Percentiles rank a stretch among this genome's conserved stretches.
Evolutionary conservation across 2,888 invertebrate genomes (phyloP).

Genomic region (Helleia helle): DNA sequence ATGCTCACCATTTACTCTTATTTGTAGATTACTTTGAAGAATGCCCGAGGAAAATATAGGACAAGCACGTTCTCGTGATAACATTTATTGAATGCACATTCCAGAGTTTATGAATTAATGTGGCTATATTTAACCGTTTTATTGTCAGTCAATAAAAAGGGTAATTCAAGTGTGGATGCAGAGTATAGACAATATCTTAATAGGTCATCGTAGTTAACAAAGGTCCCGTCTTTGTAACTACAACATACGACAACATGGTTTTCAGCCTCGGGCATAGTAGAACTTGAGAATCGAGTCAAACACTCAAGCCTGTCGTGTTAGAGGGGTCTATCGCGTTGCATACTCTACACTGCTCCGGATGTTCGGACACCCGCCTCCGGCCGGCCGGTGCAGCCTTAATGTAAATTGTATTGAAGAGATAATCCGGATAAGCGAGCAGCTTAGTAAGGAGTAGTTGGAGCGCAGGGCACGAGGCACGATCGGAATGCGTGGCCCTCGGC

Average conservation of each 20-base stretch:
- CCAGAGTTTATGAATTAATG: neutral
- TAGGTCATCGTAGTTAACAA: neutral
- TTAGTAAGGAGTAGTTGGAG: conserved; percentile 38
- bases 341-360: conserved; percentile 39
- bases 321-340: conserved; percentile 16
- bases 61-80: neutral
- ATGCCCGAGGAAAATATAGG: conserved; percentile 9
- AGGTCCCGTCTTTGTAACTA: neutral
- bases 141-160: conserved; percentile 26
- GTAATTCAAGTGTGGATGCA: neutral
- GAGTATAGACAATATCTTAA: neutral
- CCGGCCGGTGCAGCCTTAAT: conserved; percentile 34
- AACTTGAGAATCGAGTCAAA: conserved; percentile 31
- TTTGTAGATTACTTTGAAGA: conserved; percentile 25
- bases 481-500: conserved; percentile 69
- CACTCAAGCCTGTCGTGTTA: conserved; percentile 21
- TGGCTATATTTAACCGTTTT: conserved; percentile 1
- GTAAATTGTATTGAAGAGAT: conserved; percentile 27
- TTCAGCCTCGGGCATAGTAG: conserved; percentile 29
- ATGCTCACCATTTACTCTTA: conserved; percentile 42
- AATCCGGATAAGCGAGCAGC: conserved; percentile 28
- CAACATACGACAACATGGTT: neutral
- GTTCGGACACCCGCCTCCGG: no score
- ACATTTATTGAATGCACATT: neutral
- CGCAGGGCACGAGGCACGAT: conserved; percentile 53